Evolutionary conservation across 1,140 invertebrate species (phyloP).

Genomic region (Babylonia areolata): DNA sequence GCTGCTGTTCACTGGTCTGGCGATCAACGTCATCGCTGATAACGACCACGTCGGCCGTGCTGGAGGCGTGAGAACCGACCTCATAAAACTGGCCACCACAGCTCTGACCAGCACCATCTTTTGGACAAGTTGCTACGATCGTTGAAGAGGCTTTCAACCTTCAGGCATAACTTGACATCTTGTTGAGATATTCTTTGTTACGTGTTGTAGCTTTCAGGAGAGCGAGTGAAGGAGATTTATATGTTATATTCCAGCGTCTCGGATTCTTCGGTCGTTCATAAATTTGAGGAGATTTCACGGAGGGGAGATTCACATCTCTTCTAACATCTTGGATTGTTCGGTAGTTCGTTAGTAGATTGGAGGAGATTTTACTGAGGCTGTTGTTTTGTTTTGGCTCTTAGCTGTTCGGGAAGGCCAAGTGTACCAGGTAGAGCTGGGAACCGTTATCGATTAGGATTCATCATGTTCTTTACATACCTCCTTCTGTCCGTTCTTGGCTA

Average conservation of each 20-base stretch:
- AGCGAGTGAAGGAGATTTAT: no score
- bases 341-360: no score
- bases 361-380: no score
- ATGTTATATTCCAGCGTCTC: no score
- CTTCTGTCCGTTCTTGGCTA: constrained; percentile 28
- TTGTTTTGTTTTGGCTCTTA: no score
- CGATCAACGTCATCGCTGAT: background rate
- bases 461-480: constrained; percentile 25
- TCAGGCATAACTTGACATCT: no score
- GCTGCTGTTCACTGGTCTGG: background rate
- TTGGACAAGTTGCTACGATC: no score
- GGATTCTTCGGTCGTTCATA: background rate
- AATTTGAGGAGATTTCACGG: background rate
- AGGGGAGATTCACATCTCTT: no score
- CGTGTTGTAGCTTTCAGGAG: no score
- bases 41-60: background rate
- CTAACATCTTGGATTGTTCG: no score
- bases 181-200: no score
- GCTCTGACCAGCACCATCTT: background rate
- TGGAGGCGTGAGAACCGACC: background rate
- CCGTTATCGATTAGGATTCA: background rate
- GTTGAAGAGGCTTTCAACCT: background rate
- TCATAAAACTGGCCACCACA: background rate
- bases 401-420: no score
- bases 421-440: background rate